Percentiles rank a stretch among this genome's conserved stretches.
Conservation (phyloP, 2,888 invertebrate species). For the Meteorus colon region DNA sequence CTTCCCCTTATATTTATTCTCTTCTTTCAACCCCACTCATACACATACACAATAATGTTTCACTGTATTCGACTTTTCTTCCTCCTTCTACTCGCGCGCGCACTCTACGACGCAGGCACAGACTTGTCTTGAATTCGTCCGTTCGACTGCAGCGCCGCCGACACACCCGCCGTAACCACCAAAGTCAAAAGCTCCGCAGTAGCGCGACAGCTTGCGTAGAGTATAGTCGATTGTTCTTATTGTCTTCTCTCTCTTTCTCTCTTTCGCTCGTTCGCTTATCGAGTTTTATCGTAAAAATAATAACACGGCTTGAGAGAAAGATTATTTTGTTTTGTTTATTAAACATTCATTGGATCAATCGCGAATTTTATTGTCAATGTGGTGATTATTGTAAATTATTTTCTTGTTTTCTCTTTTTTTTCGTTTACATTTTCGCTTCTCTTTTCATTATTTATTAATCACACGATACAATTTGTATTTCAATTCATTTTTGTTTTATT, state of each 20-base stretch:
- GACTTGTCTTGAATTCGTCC: neutral
- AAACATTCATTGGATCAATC: too few species aligned
- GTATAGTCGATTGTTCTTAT: constrained; percentile 53
- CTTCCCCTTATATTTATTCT: neutral
- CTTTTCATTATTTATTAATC: too few species aligned
- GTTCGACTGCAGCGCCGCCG: constrained; percentile 31
- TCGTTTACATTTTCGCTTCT: too few species aligned
- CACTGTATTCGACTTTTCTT: constrained; percentile 54
- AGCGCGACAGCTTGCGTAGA: constrained; percentile 68
- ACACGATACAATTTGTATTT: too few species aligned
- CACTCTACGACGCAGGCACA: neutral
- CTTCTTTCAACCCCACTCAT: constrained; percentile 18
- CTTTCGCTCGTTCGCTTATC: neutral
- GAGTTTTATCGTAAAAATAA: neutral
- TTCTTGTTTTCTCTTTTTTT: too few species aligned
- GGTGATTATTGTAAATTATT: too few species aligned
- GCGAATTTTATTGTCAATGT: too few species aligned
- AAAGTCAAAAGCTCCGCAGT: constrained; percentile 61
- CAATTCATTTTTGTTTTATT: too few species aligned
- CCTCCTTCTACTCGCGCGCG: constrained; percentile 27
- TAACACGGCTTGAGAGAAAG: neutral
- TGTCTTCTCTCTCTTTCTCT: neutral
- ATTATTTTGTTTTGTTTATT: neutral
- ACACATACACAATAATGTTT: constrained; percentile 36
- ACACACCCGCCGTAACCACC: constrained; percentile 47